Evolutionary conservation across 2,888 invertebrate species (phyloP), one percentile per base, ranked within the genome.

Genomic region (Epinotia demarniana): DNA sequence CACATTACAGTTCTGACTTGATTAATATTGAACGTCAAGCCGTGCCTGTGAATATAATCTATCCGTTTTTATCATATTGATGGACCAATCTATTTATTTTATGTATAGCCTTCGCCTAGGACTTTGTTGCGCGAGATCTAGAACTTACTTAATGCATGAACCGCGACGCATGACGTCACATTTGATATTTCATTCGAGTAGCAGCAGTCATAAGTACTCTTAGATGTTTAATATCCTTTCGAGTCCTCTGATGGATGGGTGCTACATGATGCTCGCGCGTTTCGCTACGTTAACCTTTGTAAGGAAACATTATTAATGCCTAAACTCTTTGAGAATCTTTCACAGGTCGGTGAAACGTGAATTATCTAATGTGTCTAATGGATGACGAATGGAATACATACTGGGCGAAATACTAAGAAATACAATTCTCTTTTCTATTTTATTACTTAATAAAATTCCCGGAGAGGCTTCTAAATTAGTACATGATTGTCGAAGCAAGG

Each of bases 221-320:
- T 68, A 73, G 68, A 73, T 55, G 61, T 73, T 68, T 73, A 68
- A 73, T 73, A 73, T 73, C 73, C 61, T 68, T 61, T 49, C 39
- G 55, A 55, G 19, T 55, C 13, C 43, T 68, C 55, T 73, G 73
- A 73, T 73, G 68, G 73, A 68, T 73, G 73, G 61, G 43, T 73
- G 62, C 62, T 62, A 68, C 62, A 62, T 61, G 53, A 53, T 53
- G n/a, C 13, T 16, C 16, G 16, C 16, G 1, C 16, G 16, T 43
- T 68, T 43, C 67, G 73, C 55, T 68, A 68, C 12, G 67, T 73
- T 67, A 55, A 61, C 73, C 46, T 61, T 23, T 55, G 61, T 62
- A 62, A 19, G n/a, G 19, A 58, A 57, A 58, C 58, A 58, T 73
- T 53, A 55, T 61, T 27, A 58, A 69, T 74, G 63, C 43, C 12